Evolutionary conservation across 2,888 invertebrate genomes (phyloP).

Genomic region (Drosophila parthenogenetica): DNA sequence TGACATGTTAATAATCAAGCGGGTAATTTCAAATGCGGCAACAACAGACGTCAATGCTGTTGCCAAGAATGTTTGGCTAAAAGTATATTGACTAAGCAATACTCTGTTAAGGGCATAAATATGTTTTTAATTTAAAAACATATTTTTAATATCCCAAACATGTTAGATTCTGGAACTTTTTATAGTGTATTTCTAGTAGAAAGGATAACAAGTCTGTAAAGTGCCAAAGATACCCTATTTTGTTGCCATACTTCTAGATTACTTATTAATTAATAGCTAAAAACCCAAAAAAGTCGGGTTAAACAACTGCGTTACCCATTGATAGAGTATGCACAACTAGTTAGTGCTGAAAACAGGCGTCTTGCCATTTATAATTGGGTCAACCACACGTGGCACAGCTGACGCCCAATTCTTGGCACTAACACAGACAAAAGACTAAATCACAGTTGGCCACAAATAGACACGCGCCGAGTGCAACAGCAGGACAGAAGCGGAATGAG

Average conservation of each 20-base stretch:
- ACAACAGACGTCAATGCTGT: constrained; percentile 15
- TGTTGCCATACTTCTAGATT: neutral
- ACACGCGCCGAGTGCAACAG: constrained; percentile 62
- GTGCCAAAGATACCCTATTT: no score
- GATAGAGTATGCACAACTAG: neutral
- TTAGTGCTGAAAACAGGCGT: constrained; percentile 8
- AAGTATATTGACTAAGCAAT: constrained; percentile 10
- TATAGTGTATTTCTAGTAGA: no score
- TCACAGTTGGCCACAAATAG: constrained; percentile 78
- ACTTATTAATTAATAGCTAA: neutral
- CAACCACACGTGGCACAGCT: constrained; percentile 65
- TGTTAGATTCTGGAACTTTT: no score
- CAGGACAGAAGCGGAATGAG: constrained; percentile 11
- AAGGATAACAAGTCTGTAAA: no score
- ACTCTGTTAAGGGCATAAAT: constrained; percentile 33
- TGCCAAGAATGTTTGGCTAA: neutral
- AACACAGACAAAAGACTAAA: constrained; percentile 56
- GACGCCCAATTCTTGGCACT: constrained; percentile 33
- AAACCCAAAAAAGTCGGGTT: neutral
- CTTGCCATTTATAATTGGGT: constrained; percentile 51
- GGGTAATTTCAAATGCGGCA: constrained; percentile 70
- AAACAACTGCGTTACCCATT: neutral
- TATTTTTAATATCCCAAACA: no score
- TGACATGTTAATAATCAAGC: constrained; percentile 67
- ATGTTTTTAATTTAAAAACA: no score